Conservation (phyloP, 2,797 vertebrate genomes). For the Crocidura indochinensis region DNA sequence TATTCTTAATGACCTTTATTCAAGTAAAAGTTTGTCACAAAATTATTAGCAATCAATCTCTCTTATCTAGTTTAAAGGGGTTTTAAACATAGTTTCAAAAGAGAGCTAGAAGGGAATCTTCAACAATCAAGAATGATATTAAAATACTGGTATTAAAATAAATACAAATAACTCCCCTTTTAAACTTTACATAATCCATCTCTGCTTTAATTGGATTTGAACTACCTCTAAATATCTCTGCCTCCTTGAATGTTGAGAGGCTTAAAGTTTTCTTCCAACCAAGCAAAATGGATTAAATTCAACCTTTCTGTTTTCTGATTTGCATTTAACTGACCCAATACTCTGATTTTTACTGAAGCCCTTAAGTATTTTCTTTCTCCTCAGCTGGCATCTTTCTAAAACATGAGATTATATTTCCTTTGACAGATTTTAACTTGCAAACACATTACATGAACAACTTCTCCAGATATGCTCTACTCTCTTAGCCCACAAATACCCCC, state of each 20-base stretch:
- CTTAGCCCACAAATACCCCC: neutral
- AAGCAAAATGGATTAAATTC: slow-evolving; percentile 82
- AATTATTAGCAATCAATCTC: slow-evolving; percentile 67
- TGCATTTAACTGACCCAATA: slow-evolving; percentile 81
- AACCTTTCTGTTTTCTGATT: slow-evolving; percentile 81
- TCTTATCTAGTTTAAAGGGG: neutral
- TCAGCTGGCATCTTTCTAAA: slow-evolving; percentile 43
- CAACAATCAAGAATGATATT: slow-evolving; percentile 60
- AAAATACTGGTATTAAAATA: slow-evolving; percentile 74
- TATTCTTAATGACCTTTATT: slow-evolving; percentile 81
- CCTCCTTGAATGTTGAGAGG: slow-evolving; percentile 79
- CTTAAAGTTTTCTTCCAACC: slow-evolving; percentile 78
- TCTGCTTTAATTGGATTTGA: slow-evolving; percentile 82
- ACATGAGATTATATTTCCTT: slow-evolving; percentile 69
- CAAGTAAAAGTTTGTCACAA: slow-evolving; percentile 81
- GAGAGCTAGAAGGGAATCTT: neutral
- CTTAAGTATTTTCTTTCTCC: slow-evolving; percentile 65
- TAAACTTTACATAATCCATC: slow-evolving; percentile 81
- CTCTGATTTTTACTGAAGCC: slow-evolving; percentile 60
- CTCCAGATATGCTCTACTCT: slow-evolving; percentile 17
- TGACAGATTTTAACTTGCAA: slow-evolving; percentile 74
- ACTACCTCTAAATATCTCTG: slow-evolving; percentile 74
- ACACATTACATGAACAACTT: slow-evolving; percentile 59
- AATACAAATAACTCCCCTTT: slow-evolving; percentile 62
- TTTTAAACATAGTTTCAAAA: slow-evolving; percentile 2